Conservation (phyloP, 2,888 invertebrate species). For the Torymus aiolomorphi region DNA sequence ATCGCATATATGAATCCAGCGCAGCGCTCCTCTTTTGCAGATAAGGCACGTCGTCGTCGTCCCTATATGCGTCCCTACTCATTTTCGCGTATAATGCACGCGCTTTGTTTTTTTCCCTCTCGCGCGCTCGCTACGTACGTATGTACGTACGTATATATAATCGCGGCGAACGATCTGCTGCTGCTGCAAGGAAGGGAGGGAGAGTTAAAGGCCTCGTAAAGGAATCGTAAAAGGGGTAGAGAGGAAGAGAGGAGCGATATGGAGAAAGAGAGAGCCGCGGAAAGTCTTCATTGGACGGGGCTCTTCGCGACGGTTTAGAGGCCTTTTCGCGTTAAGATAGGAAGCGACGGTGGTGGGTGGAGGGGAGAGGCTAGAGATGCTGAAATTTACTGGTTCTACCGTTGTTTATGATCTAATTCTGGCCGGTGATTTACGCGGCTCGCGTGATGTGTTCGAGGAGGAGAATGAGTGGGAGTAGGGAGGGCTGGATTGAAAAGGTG, state of each 20-base stretch:
- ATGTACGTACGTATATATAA: not conserved
- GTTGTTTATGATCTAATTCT: not conserved
- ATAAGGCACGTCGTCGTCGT: conserved; percentile 40
- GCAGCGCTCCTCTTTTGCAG: not conserved
- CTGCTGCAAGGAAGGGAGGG: not conserved
- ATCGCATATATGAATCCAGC: conserved; percentile 21
- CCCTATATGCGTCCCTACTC: not conserved
- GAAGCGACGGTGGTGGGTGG: not conserved
- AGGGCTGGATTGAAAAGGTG: no score
- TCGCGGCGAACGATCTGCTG: conserved; percentile 15
- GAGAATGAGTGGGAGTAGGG: no score
- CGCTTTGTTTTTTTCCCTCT: no score
- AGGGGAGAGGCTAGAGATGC: no score
- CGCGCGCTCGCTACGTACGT: not conserved
- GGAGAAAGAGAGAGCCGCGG: not conserved
- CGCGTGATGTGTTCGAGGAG: no score
- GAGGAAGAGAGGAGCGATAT: not conserved
- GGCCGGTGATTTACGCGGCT: not conserved
- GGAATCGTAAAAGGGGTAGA: conserved; percentile 40
- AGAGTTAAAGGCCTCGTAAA: conserved; percentile 44
- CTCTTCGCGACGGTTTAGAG: conserved; percentile 15
- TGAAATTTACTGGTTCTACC: not conserved
- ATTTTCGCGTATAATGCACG: conserved; percentile 2
- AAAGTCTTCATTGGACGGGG: not conserved
- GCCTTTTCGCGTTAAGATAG: conserved; percentile 25